Percentiles rank a stretch among this genome's conserved stretches.
phyloP scores from a whole-genome alignment of 2,888 invertebrate species.

The Eulithis testata region DNA sequence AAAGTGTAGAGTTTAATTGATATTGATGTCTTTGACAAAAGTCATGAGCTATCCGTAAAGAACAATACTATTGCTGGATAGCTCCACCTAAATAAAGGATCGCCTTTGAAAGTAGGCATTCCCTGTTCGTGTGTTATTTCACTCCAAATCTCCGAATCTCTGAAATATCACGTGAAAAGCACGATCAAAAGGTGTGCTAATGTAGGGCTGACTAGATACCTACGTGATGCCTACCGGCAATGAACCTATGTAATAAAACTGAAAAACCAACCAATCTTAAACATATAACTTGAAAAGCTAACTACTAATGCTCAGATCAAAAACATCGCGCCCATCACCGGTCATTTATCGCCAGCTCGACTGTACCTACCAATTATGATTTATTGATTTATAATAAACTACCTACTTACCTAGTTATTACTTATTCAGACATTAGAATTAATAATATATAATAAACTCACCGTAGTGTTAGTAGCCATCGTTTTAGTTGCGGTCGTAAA shows the following conservation, averaged over 20 bases:
- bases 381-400: not conserved
- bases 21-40: no score
- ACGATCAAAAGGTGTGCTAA: not conserved
- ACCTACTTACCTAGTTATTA: not conserved
- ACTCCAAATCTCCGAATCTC: not conserved
- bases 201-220: not conserved
- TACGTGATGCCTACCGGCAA: not conserved
- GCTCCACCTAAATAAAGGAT: no score
- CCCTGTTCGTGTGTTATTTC: no score
- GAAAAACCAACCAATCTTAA: no score
- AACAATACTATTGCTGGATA: no score
- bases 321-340: not conserved
- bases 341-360: conserved; percentile 14
- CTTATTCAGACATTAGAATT: not conserved
- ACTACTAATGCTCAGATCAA: not conserved
- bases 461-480: conserved; percentile 55
- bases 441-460: conserved; percentile 48
- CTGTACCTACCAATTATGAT: not conserved
- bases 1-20: no score
- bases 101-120: no score
- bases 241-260: not conserved
- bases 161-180: not conserved
- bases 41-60: no score
- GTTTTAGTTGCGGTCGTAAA: conserved; percentile 63
- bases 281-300: no score